These are phyloP conservation scores for Eurytoma adleriae DNA, from an alignment of 2,888 invertebrate genomes.

Conservation along the genomic window DNA sequence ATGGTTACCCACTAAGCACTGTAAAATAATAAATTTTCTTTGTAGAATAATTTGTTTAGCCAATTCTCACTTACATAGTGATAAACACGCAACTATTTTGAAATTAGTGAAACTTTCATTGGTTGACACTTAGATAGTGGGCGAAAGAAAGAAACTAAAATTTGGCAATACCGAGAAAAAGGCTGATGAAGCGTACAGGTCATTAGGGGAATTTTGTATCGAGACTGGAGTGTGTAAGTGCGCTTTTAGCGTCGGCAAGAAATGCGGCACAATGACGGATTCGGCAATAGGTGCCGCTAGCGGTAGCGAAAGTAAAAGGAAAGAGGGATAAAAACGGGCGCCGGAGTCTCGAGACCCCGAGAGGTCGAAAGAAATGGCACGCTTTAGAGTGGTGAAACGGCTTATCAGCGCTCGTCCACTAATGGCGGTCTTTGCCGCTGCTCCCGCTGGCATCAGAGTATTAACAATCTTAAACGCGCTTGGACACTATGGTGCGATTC, in stretches of 20 bases:
- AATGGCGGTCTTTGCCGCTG: slow-evolving; percentile 12
- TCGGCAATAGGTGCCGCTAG: background rate
- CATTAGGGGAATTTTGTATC: background rate
- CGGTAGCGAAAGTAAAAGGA: background rate
- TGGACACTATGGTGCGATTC: background rate
- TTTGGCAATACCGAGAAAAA: too few relatives aligned
- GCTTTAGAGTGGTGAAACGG: slow-evolving; percentile 21
- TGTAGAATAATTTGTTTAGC: too few relatives aligned
- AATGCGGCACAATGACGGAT: background rate
- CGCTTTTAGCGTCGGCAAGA: background rate
- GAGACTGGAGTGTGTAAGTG: background rate
- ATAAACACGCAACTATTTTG: too few relatives aligned
- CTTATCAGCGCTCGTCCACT: slow-evolving; percentile 14
- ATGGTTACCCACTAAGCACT: too few relatives aligned
- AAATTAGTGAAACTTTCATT: too few relatives aligned
- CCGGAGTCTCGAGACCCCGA: background rate
- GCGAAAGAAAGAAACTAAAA: too few relatives aligned
- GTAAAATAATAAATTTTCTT: too few relatives aligned
- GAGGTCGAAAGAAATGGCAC: slow-evolving; percentile 21
- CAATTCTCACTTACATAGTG: too few relatives aligned
- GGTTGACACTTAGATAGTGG: too few relatives aligned
- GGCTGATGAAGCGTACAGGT: background rate
- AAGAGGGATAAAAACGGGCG: background rate
- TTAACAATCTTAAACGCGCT: slow-evolving; percentile 12
- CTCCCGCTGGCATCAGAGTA: background rate